phyloP scores from a whole-genome alignment of 2,113 vertebrate genomes.

The Ptyas mucosa region DNA sequence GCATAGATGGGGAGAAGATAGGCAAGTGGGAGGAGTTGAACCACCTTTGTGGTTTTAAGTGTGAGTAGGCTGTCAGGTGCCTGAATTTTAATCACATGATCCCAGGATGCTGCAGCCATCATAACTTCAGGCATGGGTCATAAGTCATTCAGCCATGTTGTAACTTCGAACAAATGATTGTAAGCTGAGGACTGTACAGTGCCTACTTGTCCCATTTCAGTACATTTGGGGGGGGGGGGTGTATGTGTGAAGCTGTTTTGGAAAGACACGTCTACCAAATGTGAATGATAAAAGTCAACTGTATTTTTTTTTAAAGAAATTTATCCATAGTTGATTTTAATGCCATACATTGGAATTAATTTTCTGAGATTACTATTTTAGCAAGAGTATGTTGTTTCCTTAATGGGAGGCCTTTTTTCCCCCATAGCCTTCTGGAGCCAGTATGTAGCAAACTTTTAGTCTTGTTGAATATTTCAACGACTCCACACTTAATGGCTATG shows the following conservation, averaged over 20 bases:
- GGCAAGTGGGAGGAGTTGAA: neutral
- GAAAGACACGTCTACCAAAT: conserved; percentile 10
- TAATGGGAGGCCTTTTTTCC: conserved; percentile 48
- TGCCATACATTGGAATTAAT: conserved; percentile 41
- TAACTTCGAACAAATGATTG: neutral
- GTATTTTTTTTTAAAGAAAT: conserved; percentile 17
- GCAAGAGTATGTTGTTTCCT: conserved; percentile 52
- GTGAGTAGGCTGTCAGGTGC: neutral
- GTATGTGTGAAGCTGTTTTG: neutral
- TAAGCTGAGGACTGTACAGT: neutral
- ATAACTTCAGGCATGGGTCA: neutral
- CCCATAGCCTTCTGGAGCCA: conserved; percentile 60
- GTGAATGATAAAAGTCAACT: conserved; percentile 33
- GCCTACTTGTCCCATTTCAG: neutral
- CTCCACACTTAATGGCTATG: conserved; percentile 73
- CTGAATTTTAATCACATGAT: neutral
- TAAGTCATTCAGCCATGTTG: neutral
- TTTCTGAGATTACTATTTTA: conserved; percentile 51
- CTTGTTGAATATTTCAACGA: conserved; percentile 64
- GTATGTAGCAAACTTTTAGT: conserved; percentile 52
- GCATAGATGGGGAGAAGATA: neutral
- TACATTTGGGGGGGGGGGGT: neutral
- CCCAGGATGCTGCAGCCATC: neutral
- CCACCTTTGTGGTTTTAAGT: neutral
- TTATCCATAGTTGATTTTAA: conserved; percentile 25